These are phyloP conservation scores for Phoenicopterus ruber DNA, from an alignment of 2,113 vertebrate species.

Conservation along the genomic window DNA sequence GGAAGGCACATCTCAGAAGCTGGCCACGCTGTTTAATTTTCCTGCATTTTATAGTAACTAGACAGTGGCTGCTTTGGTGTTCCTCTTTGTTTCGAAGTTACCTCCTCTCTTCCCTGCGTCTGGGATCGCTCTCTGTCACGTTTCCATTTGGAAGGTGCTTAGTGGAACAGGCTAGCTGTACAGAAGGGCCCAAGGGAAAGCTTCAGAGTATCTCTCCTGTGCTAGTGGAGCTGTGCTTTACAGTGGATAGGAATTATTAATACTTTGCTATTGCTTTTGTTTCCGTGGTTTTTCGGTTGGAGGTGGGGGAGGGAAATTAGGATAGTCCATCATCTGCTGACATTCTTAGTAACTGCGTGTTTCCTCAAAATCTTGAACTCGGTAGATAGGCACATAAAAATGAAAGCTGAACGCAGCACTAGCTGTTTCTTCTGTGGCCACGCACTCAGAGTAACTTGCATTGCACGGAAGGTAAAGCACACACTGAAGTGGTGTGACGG, in stretches of 20 bases:
- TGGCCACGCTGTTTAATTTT: not conserved
- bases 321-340: not conserved
- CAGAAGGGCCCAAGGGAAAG: not conserved
- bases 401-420: not conserved
- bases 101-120: not conserved
- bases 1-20: not conserved
- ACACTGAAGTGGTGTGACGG: accelerated
- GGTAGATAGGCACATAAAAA: not conserved
- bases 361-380: not conserved
- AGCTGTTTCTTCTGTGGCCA: not conserved
- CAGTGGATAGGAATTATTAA: not conserved
- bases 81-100: not conserved
- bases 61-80: not conserved
- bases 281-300: not conserved
- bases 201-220: not conserved
- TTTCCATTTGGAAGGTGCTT: not conserved
- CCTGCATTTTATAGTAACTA: not conserved
- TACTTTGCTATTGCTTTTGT: not conserved
- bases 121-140: not conserved
- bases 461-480: not conserved
- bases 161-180: not conserved
- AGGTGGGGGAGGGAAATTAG: not conserved
- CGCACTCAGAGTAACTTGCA: not conserved
- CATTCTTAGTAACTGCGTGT: not conserved
- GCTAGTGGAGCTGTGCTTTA: not conserved